Base-by-base conservation (phyloP, 2,797 vertebrate species). In the Triplophysa yarkandensis region DNA sequence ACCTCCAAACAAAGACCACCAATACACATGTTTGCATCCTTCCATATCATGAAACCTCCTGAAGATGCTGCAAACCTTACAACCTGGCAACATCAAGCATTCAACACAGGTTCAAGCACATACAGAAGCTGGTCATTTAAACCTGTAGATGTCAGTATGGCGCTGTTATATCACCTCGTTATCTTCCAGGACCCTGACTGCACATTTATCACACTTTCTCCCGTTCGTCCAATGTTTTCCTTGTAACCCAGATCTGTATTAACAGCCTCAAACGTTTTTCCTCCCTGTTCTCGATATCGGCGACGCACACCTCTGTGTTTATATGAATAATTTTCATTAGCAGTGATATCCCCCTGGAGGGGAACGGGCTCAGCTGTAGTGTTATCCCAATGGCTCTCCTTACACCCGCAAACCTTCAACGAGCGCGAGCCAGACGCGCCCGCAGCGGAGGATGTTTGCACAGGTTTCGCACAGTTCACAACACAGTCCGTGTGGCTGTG, bases 141-240 rank as follows among this genome's bases (percentile, higher is more conserved):
- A 89, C 91, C 91, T 92, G 90, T 91, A 93, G 91, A 90, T 92
- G 91, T 92, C 91, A 93, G 85, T 92, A 50, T 91, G 87, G 90
- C 76, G 88, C 91, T 82, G 85, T 43, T 81, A 83, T 77, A 50
- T 82, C 73, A 52, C 74, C 27, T 17, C 72, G 87, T 86, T 86
- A 90, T 87, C 88, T 85, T 84, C 73, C 55, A 54, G 77, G 79
- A 76, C 74, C 84, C 83, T 78, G 79, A 57, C 85, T 83, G 84
- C 88, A 90, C 80, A 87, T 91, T 88, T 86, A 86, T 88, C 88
- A 87, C 80, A 87, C 88, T 89, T 89, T 32, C 88, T 74, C 66
- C 66, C 85, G 89, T 90, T 92, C 87, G 81, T 83, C 87, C 87
- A 90, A 92, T 90, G 92, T 93, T 92, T 91, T 83, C 80, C 88